Base-by-base conservation (phyloP, 1,140 invertebrate genomes). In the Drosophila prosaltans region DNA sequence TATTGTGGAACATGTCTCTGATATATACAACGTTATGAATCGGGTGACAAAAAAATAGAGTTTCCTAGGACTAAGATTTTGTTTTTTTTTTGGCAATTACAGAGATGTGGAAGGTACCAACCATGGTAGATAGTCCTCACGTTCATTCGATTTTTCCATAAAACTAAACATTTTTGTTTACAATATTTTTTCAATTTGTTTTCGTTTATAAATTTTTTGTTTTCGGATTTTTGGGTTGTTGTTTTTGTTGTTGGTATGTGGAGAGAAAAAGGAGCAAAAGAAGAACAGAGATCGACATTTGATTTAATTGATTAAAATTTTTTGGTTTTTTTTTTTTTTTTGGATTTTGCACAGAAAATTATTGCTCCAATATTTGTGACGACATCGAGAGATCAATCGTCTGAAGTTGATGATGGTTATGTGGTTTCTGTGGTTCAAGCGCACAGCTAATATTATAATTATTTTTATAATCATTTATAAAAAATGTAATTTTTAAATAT, bases 41-140 rank as follows among this genome's bases (percentile, higher is more conserved):
- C 76, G 76, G 58, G 67, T 68, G 67, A 72, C 66, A 77, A 70
- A 48, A 69, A 69, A 54, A 65, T 66, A 45, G 72, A 78, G 43
- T 10, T 68, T 71, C 73, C 78, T 84, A 84, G 51, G 48, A 69
- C 72, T 80, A 78, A 71, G 71, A 66, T 51, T 51, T 48, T 9
- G 4, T 45, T 45, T 45, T 45, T n/a, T 16, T 16, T 45, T 45
- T 62, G 65, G 67, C 74, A 69, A 66, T 43, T 32, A 16, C 11
- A 62, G 36, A 62, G 11, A 67, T 58, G 16, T 64, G 41, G 59
- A 41, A 40, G 76, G 92, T 95, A 95, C 95, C 95, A 94, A 95
- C 95, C 95, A 95, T 94, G 95, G 95, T 92, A 95, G 93, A 94
- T 94, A 95, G 93, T 95, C 95, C 94, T 95, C 94, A 92, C 88